These are phyloP conservation scores for Aegithalos caudatus DNA, from an alignment of 2,113 vertebrate genomes.

Conservation along the genomic window DNA sequence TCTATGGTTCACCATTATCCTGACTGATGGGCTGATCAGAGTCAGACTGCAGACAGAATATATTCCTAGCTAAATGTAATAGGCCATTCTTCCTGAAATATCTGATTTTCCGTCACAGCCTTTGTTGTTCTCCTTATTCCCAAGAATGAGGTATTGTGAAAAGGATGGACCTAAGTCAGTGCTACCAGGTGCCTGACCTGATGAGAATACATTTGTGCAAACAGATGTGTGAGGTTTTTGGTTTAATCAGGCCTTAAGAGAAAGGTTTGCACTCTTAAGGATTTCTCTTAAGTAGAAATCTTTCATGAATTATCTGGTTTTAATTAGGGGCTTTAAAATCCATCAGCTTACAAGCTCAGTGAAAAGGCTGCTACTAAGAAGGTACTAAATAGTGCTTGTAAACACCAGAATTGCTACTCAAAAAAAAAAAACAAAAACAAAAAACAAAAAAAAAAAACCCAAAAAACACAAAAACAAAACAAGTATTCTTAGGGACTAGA, in stretches of 20 bases:
- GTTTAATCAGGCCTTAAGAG: not conserved
- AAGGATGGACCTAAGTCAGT: not conserved
- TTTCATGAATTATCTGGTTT: not conserved
- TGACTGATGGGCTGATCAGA: not conserved
- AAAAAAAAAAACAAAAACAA: not conserved
- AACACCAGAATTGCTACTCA: not conserved
- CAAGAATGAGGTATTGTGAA: not conserved
- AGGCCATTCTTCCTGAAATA: not conserved
- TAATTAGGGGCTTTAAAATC: not conserved
- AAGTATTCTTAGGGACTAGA: not conserved
- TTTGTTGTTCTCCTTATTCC: not conserved
- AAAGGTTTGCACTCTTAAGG: not conserved
- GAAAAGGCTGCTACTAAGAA: not conserved
- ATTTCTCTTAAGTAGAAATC: not conserved
- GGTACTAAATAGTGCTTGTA: not conserved
- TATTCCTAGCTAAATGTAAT: not conserved
- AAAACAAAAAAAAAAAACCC: too few relatives aligned
- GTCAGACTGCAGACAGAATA: not conserved
- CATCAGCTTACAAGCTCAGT: not conserved
- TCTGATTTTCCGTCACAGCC: not conserved
- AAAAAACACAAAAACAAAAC: not conserved
- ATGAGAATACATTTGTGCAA: not conserved
- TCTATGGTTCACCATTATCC: not conserved
- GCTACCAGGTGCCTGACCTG: not conserved
- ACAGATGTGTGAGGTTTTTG: not conserved